These are phyloP conservation scores for Centruroides sculpturatus DNA, from an alignment of 1,140 invertebrate species.

Conservation along the genomic window DNA sequence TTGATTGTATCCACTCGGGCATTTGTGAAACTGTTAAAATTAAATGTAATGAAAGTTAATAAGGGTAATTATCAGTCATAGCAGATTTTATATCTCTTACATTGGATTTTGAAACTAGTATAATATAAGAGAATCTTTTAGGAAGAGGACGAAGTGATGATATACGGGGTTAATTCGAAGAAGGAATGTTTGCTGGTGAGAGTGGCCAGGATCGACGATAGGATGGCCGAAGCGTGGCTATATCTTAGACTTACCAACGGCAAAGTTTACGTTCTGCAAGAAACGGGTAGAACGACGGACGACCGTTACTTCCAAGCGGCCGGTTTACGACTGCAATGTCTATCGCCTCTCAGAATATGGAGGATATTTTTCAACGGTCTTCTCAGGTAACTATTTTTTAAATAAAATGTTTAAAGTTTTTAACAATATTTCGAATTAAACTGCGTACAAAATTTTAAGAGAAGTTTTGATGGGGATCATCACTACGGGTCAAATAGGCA, in stretches of 20 bases:
- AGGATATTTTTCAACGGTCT: not conserved
- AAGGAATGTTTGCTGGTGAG: constrained; percentile 1
- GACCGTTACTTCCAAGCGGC: not conserved
- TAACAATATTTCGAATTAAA: no score
- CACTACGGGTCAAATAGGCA: no score
- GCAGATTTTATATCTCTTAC: no score
- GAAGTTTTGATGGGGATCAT: no score
- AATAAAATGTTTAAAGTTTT: no score
- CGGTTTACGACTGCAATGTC: not conserved
- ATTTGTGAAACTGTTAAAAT: no score
- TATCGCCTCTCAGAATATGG: not conserved
- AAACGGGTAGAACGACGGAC: not conserved
- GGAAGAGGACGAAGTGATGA: constrained; percentile 1
- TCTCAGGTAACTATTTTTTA: not conserved
- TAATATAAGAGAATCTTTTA: not conserved
- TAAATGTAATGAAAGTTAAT: no score
- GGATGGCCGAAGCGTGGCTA: constrained; percentile 1
- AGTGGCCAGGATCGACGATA: not conserved
- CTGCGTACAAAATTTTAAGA: no score
- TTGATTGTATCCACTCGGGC: no score
- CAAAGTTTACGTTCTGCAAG: not conserved
- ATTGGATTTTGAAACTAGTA: no score
- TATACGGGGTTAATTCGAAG: constrained; percentile 9
- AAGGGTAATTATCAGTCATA: no score
- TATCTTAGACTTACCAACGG: constrained; percentile 3